phyloP scores from a whole-genome alignment of 2,888 invertebrate genomes.

The Slavum lentiscoides region DNA sequence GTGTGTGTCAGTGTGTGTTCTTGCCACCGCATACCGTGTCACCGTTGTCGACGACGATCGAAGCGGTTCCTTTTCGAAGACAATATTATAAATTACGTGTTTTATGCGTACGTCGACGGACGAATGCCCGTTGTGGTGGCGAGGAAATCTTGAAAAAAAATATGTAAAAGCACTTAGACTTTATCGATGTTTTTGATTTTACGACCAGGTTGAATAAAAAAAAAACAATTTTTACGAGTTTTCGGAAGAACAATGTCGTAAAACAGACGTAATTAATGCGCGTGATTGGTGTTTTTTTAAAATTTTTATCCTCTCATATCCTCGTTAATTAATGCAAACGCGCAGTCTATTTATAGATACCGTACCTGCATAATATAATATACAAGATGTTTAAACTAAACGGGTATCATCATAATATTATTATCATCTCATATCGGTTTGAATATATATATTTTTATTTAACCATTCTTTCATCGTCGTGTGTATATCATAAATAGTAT shows the following conservation, averaged over 20 bases:
- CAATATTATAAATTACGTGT: slow-evolving; percentile 32
- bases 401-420: too few species aligned
- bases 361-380: too few species aligned
- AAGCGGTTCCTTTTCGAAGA: not conserved
- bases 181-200: slow-evolving; percentile 38
- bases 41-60: too few species aligned
- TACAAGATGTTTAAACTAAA: too few species aligned
- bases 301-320: too few species aligned
- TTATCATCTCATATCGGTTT: too few species aligned
- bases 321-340: slow-evolving; percentile 26
- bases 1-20: not conserved
- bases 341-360: not conserved
- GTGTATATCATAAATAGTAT: too few species aligned
- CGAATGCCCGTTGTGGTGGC: not conserved
- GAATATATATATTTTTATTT: not conserved
- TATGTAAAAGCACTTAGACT: slow-evolving; percentile 29
- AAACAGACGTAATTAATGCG: slow-evolving; percentile 27
- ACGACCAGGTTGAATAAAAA: slow-evolving; percentile 13
- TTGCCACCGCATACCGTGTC: not conserved
- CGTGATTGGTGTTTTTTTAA: slow-evolving; percentile 7
- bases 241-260: slow-evolving; percentile 40
- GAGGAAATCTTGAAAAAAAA: not conserved
- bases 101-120: slow-evolving; percentile 9
- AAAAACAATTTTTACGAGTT: slow-evolving; percentile 21
- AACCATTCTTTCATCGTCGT: too few species aligned